Evolutionary conservation across 2,797 vertebrate species (phyloP), one percentile per base, ranked within the genome.

Genomic region (Enteromius unitaeniatus): DNA sequence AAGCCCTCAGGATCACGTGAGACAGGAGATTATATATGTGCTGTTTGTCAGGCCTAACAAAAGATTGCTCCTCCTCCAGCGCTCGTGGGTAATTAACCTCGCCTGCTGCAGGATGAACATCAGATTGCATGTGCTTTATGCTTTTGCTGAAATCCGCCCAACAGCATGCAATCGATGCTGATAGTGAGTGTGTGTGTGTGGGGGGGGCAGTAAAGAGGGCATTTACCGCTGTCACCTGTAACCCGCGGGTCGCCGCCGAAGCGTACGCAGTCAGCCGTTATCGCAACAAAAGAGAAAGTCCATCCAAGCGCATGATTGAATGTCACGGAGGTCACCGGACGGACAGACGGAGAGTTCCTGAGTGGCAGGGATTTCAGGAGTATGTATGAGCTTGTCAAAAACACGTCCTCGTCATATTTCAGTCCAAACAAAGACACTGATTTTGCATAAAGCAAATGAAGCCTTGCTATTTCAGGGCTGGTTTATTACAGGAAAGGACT

Each of bases 231-330:
- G 26, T 83, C 17, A 74, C 79, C 60, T 74, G 65, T 42, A 69
- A 83, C 76, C 88, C 69, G 49, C 3, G 78, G 89, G 89, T 92
- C 89, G 86, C 75, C 42, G 73, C 79, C 70, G 87, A 84, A 81
- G 78, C 79, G 87, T 79, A 86, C 78, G 85, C 87, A 85, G 76
- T 74, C 85, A 87, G 89, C 87, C 89, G 23, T 90, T 88, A 85
- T 84, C 87, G 89, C 81, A 83, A 85, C 72, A 83, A 86, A 47
- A 83, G 55, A 84, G 64, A 70, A 90, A 87, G 88, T 90, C 87
- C 84, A 90, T 79, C 77, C 83, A 88, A 58, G 80, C 86, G 88
- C 86, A 88, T 89, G 88, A 92, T 89, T 90, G 86, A 91, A 92
- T 91, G 89, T 87, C 89, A 88, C 28, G 58, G 74, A 88, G 89